These are phyloP conservation scores for Manacus vitellinus DNA, from an alignment of 2,113 vertebrate species.

Conservation along the genomic window DNA sequence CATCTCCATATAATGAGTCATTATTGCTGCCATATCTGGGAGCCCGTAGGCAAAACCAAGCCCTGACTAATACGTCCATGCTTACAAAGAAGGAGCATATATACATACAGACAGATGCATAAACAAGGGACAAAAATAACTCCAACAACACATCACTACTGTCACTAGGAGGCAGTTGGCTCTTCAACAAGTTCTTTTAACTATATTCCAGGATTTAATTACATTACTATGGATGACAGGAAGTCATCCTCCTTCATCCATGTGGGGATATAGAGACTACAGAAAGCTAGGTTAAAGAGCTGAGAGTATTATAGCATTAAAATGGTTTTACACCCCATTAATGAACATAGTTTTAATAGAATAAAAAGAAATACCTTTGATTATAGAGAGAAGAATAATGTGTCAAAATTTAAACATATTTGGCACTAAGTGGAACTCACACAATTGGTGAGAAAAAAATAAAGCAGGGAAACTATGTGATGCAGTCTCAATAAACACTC, in stretches of 20 bases:
- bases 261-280: background rate
- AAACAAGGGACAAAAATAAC: background rate
- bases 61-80: accelerated
- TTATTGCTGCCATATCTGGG: background rate
- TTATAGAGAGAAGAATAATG: background rate
- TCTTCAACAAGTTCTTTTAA: background rate
- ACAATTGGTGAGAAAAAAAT: background rate
- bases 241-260: background rate
- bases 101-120: background rate
- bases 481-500: background rate
- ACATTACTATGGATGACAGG: background rate
- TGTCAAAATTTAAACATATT: background rate
- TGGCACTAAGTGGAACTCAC: background rate
- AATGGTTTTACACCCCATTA: background rate
- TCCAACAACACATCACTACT: background rate
- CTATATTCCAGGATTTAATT: background rate
- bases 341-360: background rate
- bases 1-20: background rate
- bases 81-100: background rate
- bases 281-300: background rate
- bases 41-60: background rate
- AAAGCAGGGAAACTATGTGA: background rate
- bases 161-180: background rate
- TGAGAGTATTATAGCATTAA: background rate
- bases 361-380: background rate